Evolutionary conservation across 64 coral and sea anemone species (phyloP).

Genomic region (Pocillopora damicornis): DNA sequence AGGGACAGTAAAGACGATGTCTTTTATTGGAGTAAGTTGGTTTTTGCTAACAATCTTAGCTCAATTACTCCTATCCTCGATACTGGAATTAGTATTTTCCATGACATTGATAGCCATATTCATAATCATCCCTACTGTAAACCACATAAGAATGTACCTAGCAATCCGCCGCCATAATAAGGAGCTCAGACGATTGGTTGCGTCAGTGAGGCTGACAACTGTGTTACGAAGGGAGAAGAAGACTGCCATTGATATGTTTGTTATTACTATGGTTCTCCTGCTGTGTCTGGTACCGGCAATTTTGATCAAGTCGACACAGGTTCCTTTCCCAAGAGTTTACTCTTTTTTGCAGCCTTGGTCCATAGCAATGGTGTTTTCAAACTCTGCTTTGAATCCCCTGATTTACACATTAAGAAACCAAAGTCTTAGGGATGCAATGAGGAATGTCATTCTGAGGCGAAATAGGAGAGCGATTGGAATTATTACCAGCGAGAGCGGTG

Average conservation of each 20-base stretch:
- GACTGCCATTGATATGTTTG: background rate
- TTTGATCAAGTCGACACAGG: background rate
- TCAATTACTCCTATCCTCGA: background rate
- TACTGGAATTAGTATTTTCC: background rate
- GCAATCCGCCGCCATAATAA: background rate
- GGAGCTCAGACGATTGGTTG: background rate
- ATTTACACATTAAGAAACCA: background rate
- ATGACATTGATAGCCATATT: background rate
- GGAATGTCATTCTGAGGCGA: background rate
- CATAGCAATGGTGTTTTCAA: background rate
- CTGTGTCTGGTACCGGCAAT: background rate
- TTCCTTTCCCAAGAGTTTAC: background rate
- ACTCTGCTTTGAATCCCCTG: background rate
- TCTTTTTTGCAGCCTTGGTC: background rate
- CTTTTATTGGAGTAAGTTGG: background rate
- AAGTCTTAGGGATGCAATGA: background rate
- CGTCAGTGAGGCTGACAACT: background rate
- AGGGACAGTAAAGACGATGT: background rate
- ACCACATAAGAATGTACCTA: background rate
- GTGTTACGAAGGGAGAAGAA: background rate
- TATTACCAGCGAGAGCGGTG: too few relatives aligned
- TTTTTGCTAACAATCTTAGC: background rate
- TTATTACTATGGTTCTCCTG: constrained; percentile 2
- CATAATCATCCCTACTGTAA: background rate
- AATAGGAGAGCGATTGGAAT: too few relatives aligned